Conservation (phyloP, 2,113 vertebrate species). For the Perognathus longimembris region DNA sequence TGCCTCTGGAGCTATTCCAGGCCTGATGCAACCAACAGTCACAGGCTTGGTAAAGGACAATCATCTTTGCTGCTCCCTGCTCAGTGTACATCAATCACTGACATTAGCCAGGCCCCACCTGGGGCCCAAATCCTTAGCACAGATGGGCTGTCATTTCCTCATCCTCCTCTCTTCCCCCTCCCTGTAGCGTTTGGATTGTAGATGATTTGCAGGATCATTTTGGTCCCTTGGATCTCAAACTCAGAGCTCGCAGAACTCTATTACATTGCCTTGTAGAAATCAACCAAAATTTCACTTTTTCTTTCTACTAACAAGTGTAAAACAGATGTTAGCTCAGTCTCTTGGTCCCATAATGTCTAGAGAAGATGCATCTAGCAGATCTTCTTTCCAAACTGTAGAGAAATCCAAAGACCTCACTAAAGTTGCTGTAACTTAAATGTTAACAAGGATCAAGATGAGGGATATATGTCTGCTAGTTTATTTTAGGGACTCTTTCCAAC, state of each 20-base stretch:
- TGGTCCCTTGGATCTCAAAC: conserved; percentile 11
- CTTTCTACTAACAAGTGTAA: conserved; percentile 28
- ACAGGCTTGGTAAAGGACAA: conserved; percentile 19
- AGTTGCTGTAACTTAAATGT: neutral
- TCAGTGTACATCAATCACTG: neutral
- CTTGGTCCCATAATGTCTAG: neutral
- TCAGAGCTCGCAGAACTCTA: neutral
- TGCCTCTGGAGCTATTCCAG: conserved; percentile 72
- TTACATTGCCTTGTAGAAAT: conserved; percentile 6
- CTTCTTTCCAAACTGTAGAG: neutral
- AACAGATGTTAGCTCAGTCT: conserved; percentile 35
- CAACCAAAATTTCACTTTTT: neutral
- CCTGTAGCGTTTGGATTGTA: neutral
- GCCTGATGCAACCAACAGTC: conserved; percentile 51
- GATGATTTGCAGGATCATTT: neutral
- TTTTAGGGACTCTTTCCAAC: neutral
- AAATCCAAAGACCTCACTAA: conserved; percentile 2
- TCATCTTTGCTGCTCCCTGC: neutral
- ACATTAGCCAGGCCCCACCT: neutral
- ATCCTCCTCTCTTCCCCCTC: neutral
- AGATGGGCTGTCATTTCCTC: conserved; percentile 30
- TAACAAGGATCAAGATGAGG: neutral
- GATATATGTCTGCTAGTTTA: neutral
- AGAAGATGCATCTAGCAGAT: neutral
- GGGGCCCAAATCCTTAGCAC: neutral